Evolutionary conservation across 2,888 invertebrate species (phyloP), one percentile per base, ranked within the genome.

Genomic region (Trichopoda pennipes): DNA sequence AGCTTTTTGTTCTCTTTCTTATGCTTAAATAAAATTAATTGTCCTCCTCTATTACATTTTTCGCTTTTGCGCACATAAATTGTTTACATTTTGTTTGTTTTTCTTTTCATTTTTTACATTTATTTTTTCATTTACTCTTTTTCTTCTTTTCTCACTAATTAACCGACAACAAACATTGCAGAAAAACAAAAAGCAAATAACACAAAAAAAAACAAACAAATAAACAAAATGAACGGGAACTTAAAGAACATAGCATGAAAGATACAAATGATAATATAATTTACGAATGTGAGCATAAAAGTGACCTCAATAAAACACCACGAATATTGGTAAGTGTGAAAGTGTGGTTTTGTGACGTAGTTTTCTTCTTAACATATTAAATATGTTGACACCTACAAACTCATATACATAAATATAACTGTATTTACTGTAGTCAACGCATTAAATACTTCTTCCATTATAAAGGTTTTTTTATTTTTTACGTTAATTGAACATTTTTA

Each of bases 301-400:
- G 78, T 82, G 81, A 82, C 81, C 81, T 79, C 70, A 79, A 82
- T 75, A 79, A 66, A 21, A 75, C 60, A 66, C 38, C 60, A 32
- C 47, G 55, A 70, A 21, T 66, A 55, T 32, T 42, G 4, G 21
- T 51, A 19, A 35, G 51, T 35, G 44, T 55, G 47, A 35, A 21
- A 6, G 23, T 72, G 70, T 70, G 51, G 32, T 23, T 17, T 69
- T 61, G 72, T 76, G 73, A 56, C 76, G 72, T 76, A 81, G 38
- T 56, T 70, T 53, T 70, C 16, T 44, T 19, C 63, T 47, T n/a
- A 12, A 14, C 0, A 38, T 51, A 19, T 38, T 8, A 14, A 35
- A 61, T 16, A 23, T 70, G 14, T 60, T 60, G 17, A 19, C 23
- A 61, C 19, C 42, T 44, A 3, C n/a, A 8, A n/a, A 28, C 42